Percentiles rank a stretch among this genome's conserved stretches.
Evolutionary conservation across 2,888 invertebrate genomes (phyloP).

Genomic region (Thysanoteuthis rhombus): DNA sequence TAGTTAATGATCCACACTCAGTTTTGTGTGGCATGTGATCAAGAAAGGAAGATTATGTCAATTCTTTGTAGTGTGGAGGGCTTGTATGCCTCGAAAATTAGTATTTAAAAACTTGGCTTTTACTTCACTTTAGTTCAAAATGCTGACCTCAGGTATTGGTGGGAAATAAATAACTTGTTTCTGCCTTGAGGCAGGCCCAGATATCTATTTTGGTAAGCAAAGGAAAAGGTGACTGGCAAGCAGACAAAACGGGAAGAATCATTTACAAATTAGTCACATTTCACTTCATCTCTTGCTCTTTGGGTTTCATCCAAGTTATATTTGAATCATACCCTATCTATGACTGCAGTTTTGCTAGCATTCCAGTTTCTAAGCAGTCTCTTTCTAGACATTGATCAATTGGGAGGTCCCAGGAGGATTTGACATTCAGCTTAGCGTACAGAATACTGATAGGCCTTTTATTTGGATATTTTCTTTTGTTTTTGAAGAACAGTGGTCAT

Average conservation of each 20-base stretch:
- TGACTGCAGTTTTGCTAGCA: background rate
- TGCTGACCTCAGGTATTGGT: background rate
- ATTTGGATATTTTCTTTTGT: too few species aligned
- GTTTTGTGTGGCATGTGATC: too few species aligned
- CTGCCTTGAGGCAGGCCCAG: background rate
- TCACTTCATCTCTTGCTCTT: background rate
- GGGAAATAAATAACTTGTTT: too few species aligned
- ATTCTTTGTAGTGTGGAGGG: too few species aligned
- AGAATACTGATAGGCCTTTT: background rate
- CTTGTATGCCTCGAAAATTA: too few species aligned
- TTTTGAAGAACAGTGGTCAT: too few species aligned
- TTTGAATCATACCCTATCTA: background rate
- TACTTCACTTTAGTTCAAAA: too few species aligned
- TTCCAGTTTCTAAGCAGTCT: background rate
- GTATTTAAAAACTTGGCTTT: too few species aligned
- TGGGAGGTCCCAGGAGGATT: background rate
- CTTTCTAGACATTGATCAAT: background rate
- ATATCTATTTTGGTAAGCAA: background rate
- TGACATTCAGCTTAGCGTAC: background rate
- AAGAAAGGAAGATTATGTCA: too few species aligned
- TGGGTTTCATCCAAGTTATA: background rate
- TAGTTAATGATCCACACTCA: too few species aligned
- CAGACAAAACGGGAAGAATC: background rate
- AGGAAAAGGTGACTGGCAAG: background rate
- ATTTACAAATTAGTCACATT: background rate